Evolutionary conservation across 2,888 invertebrate genomes (phyloP), one percentile per base, ranked within the genome.

Genomic region (Chymomyza procnemis): DNA sequence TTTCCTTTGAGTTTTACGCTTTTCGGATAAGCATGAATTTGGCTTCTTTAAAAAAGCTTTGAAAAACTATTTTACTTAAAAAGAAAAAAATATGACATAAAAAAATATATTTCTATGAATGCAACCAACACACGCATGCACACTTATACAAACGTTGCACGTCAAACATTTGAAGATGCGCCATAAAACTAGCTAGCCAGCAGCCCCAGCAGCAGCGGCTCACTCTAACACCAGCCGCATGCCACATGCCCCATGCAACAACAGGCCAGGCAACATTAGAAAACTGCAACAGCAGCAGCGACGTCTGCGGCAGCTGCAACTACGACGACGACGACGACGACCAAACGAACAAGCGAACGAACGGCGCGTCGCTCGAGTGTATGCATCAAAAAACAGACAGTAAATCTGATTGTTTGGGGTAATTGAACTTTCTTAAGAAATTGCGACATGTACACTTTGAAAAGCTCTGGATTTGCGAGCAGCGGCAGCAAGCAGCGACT

Each of bases 341-440:
- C 71, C 59, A 60, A 66, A 14, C 8, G n/a, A n/a, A n/a, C 78
- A 78, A 80, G 79, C 80, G 78, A 81, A 80, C 78, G 78, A 81
- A 80, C 80, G 64, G 19, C 1, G 26, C 68, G 74, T 57, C 60
- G 79, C 76, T 72, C 76, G 79, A 83, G 80, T 82, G 80, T 85
- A 82, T 83, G 83, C 85, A 85, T 82, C 82, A 80, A 83, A 66
- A 84, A 84, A 89, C 88, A 88, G 89, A 89, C 89, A 89, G 89
- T 89, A 89, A 89, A 88, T 89, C 88, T 88, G 88, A 89, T 89
- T 89, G 88, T 88, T 88, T 88, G 89, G 88, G 89, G 89, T 89
- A 89, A 89, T 89, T 89, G 89, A 89, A 89, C 89, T 89, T 89
- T 89, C 89, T 89, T 89, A 88, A 89, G 89, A 89, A 89, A 89